phyloP scores from a whole-genome alignment of 2,797 vertebrate genomes.

The Bovichtus variegatus region DNA sequence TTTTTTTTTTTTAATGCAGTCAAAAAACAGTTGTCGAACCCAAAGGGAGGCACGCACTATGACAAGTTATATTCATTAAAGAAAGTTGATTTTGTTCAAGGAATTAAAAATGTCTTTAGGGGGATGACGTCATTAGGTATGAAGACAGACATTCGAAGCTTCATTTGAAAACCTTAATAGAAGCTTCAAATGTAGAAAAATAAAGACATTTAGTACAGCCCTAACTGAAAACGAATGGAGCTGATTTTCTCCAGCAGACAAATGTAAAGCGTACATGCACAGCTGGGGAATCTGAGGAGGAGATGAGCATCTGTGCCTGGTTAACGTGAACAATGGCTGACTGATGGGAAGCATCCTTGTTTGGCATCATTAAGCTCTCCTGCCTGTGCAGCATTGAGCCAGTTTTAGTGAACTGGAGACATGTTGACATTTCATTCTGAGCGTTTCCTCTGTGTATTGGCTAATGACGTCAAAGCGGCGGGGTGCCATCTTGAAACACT shows the following conservation, averaged over 20 bases:
- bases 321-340: constrained; percentile 31
- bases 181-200: too few relatives aligned
- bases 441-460: constrained; percentile 32
- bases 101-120: too few relatives aligned
- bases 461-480: constrained; percentile 36
- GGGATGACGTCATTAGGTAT: too few relatives aligned
- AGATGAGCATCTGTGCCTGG: constrained; percentile 21
- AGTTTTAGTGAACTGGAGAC: constrained; percentile 12
- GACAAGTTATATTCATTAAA: too few relatives aligned
- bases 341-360: constrained; percentile 21
- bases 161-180: too few relatives aligned
- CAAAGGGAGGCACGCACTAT: too few relatives aligned
- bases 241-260: constrained; percentile 15
- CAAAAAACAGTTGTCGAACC: too few relatives aligned
- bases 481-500: constrained; percentile 37
- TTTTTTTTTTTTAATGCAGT: too few relatives aligned
- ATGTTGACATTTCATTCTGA: constrained; percentile 31
- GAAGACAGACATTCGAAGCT: too few relatives aligned
- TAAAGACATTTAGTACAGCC: too few relatives aligned
- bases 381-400: constrained; percentile 12
- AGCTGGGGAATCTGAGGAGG: constrained; percentile 9
- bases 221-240: background rate
- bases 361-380: constrained; percentile 24
- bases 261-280: constrained; percentile 16
- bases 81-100: too few relatives aligned